Base-by-base conservation (phyloP, 2,888 invertebrate genomes). In the Amphimallon solstitiale region DNA sequence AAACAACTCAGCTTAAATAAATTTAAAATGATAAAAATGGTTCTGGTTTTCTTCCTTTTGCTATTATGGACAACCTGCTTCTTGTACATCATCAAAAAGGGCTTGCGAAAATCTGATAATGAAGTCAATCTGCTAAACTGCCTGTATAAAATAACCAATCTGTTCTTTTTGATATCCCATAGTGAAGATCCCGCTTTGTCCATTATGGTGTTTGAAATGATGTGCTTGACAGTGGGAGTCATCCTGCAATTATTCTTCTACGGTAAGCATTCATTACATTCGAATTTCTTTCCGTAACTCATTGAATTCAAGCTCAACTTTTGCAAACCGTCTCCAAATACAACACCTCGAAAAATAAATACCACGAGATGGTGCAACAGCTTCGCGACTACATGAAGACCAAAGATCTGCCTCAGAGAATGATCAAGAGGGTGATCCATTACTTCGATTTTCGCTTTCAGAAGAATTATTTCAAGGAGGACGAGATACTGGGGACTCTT, bases 361-460 rank as follows among this genome's bases (percentile, higher is more conserved):
- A 77, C 54, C 72, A 76, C 63, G 73, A 72, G 7, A 67, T 76
- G 34, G 65, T 76, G 7, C 78, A 81, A 45, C 84, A 84, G 70
- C 71, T 85, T 17, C 73, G 78, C 29, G 81, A 82, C 43, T 84
- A 82, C 65, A 80, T 83, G 75, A 76, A 74, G 1, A 79, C 81
- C 68, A 84, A 84, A 64, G 82, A 82, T 68, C 70, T 85, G 10
- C 82, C 84, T 0, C 66, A 70, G 0, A 60, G 69, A 2, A 77
- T 83, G 68, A 78, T 80, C 64, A 74, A 77, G n/a, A 78, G 80
- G 34, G 73, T 85, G 0, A 69, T 79, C 2, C 66, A 72, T 7
- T 84, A 80, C 59, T 81, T 79, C 63, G 76, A 80, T 60, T 85
- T 82, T 66, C 79, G 79, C 37, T 80, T 77, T 51, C 82, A 81